phyloP scores from a whole-genome alignment of 2,888 invertebrate genomes.

The Silvanus unidentatus region DNA sequence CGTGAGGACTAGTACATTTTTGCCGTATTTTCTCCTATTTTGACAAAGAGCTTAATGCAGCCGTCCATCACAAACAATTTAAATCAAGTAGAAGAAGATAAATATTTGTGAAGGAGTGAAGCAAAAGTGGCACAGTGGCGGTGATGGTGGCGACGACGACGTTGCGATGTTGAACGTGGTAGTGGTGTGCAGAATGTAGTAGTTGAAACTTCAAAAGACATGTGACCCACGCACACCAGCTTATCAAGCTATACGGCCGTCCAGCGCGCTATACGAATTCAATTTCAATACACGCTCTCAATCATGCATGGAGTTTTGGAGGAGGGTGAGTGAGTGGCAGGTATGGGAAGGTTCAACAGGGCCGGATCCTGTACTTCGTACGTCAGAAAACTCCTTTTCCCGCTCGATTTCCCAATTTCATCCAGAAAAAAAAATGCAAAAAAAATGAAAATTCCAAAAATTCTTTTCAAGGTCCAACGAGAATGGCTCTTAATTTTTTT shows the following conservation, averaged over 20 bases:
- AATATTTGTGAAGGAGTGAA: slow-evolving; percentile 28
- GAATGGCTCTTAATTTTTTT: too few species aligned
- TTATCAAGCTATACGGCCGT: slow-evolving; percentile 36
- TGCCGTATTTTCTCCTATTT: slow-evolving; percentile 10
- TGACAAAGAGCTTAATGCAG: slow-evolving; percentile 23
- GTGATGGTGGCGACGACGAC: neutral
- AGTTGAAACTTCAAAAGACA: slow-evolving; percentile 30
- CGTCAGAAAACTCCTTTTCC: too few species aligned
- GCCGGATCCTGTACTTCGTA: slow-evolving; percentile 19
- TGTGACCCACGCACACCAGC: slow-evolving; percentile 31
- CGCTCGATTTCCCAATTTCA: too few species aligned
- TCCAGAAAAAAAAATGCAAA: too few species aligned
- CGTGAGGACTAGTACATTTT: neutral
- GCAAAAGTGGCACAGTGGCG: slow-evolving; percentile 8
- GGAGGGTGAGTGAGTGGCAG: slow-evolving; percentile 13
- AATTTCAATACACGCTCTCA: slow-evolving; percentile 49
- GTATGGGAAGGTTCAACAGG: slow-evolving; percentile 20
- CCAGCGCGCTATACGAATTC: slow-evolving; percentile 42
- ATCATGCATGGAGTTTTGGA: slow-evolving; percentile 44
- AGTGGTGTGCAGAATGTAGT: slow-evolving; percentile 18
- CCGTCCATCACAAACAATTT: slow-evolving; percentile 32
- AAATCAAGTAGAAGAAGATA: slow-evolving; percentile 32
- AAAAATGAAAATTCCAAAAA: too few species aligned
- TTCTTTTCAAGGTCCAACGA: too few species aligned
- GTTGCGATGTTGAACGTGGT: neutral